Base-by-base conservation (phyloP, 2,888 invertebrate genomes). In the Erebia epiphron region DNA sequence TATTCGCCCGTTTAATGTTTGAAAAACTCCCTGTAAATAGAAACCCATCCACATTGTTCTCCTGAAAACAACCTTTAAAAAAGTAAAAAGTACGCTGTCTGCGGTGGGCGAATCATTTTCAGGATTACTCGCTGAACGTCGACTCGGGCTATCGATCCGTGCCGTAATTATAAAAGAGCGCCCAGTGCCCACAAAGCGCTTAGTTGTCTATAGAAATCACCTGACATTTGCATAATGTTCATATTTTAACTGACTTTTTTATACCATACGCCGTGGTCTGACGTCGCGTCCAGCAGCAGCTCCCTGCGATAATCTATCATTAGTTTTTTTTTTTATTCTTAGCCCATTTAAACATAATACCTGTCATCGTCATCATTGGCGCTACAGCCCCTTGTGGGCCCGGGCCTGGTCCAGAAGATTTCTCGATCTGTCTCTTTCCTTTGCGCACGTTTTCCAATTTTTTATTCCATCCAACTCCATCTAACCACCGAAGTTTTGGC, bases 121-220 rank as follows among this genome's bases (percentile, higher is more conserved):
- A 76, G 73, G 75, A 72, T 70, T 73, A 75, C 73, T 72, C 71
- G 69, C 72, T 76, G 80, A 78, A 78, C 78, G 78, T 61, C 61
- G 70, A 65, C 68, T 73, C 71, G 70, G 64, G 71, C 16, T 72
- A 84, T 84, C 80, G 83, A 83, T 77, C 72, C 80, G 75, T 26
- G 72, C 75, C 79, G 79, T 80, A 81, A 83, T 83, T 83, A 82
- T 82, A 83, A 79, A 83, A 81, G 78, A 79, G 77, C 76, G 67
- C 69, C 67, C 70, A 79, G 77, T 75, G 67, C 69, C 67, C 70
- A 75, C 73, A 75, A 78, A 75, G 65, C 62, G 68, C 72, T 74
- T 56, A 72, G 66, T 58, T 60, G 63, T 68, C 71, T 64, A 63
- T 71, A 68, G 70, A 63, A 68, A 68, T 64, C 66, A 66, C 54